Base-by-base conservation (phyloP, 2,797 vertebrate genomes). In the Falco naumanni region DNA sequence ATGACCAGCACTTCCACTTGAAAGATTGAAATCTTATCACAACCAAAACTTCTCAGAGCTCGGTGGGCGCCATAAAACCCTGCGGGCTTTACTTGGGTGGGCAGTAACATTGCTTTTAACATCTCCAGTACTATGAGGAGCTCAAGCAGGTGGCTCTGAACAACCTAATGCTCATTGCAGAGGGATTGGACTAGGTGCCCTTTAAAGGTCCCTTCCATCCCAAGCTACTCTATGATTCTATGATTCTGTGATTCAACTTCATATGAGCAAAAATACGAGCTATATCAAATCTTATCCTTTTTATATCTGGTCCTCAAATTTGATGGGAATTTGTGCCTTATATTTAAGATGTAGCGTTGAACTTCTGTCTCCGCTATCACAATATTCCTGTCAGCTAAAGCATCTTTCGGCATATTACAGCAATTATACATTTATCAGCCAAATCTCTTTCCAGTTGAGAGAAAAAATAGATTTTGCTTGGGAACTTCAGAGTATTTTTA, bases 401-500 rank as follows among this genome's bases (percentile, higher is more conserved):
- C 14, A 2, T 69, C 50, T 89, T 77, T 65, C 82, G 71, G 56
- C 53, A 77, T 68, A 45, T 63, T 37, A 10, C n/a, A 50, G 85
- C n/a, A 80, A 77, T 83, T 90, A 66, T 22, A 54, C 34, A 45
- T 91, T 90, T 93, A 96, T 95, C 64, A 84, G 75, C 34, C 48
- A 92, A 89, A 90, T 56, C 15, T 91, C 5, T 61, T 96, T 92
- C 50, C 78, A 85, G 37, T 26, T 83, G 53, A 92, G 50, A 80
- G 75, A 89, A 84, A 83, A 93, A 92, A 79, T 10, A 85, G 63
- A 47, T 94, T 61, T 92, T 92, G 11, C 74, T 87, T 77, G 24
- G 28, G 43, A 94, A n/a, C 56, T 81, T 85, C 81, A 83, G 68
- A 57, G 34, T 86, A 69, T 94, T 90, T 95, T 93, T 87, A 93